Conservation (phyloP, 2,888 invertebrate genomes). For the Ennomos fuscantarius region DNA sequence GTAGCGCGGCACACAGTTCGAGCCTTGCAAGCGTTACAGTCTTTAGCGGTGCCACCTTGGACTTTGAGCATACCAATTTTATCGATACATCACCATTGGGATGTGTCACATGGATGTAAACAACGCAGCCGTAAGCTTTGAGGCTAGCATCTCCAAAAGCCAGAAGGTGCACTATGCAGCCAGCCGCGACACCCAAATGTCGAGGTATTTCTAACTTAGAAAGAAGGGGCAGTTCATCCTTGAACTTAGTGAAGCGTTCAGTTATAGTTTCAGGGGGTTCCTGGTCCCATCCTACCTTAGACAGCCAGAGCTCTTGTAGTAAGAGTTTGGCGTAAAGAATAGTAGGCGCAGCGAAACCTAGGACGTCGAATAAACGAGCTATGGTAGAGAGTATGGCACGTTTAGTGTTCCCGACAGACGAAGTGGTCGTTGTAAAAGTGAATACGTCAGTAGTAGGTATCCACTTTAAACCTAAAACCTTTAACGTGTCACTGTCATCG, state of each 20-base stretch:
- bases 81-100: too few relatives aligned
- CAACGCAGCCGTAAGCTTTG: conserved; percentile 16
- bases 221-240: conserved; percentile 9
- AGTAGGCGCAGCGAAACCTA: conserved; percentile 30
- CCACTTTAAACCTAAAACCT: conserved; percentile 15
- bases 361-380: conserved; percentile 29
- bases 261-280: conserved; percentile 12
- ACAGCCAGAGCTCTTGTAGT: conserved; percentile 18
- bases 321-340: too few relatives aligned
- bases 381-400: conserved; percentile 27
- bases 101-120: conserved; percentile 10
- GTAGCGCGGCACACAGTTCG: conserved; percentile 20
- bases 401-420: conserved; percentile 15
- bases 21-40: conserved; percentile 10
- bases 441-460: conserved; percentile 1
- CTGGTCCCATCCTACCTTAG: conserved; percentile 27
- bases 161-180: conserved; percentile 6
- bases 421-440: not conserved
- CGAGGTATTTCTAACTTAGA: conserved; percentile 17
- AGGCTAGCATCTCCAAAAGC: conserved; percentile 31
- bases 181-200: conserved; percentile 16
- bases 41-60: conserved; percentile 24
- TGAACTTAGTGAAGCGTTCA: not conserved
- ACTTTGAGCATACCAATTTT: too few relatives aligned
- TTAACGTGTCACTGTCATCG: not conserved